phyloP scores from a whole-genome alignment of 2,888 invertebrate genomes.

The Pinctada fucata region DNA sequence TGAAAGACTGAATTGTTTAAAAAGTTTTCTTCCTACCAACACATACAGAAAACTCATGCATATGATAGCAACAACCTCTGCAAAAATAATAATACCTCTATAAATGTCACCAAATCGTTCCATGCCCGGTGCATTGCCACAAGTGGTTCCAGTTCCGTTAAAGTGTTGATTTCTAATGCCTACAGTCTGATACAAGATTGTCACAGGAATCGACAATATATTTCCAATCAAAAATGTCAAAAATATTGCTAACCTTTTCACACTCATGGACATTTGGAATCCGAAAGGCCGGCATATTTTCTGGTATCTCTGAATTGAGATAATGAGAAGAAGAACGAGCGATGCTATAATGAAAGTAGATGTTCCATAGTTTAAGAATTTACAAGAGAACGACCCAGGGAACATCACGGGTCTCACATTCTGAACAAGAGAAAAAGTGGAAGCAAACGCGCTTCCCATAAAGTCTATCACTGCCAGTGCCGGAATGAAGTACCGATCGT shows the following conservation, averaged over 20 bases:
- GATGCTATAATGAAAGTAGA: slow-evolving; percentile 19
- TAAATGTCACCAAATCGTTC: slow-evolving; percentile 10
- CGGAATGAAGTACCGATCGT: slow-evolving; percentile 26
- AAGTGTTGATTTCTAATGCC: background rate
- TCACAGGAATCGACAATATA: slow-evolving; percentile 12
- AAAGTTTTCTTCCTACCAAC: slow-evolving; percentile 16
- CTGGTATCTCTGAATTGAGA: slow-evolving; percentile 24
- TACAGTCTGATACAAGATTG: slow-evolving; percentile 3
- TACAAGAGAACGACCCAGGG: slow-evolving; percentile 12
- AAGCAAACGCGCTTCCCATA: slow-evolving; percentile 10
- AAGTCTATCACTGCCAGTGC: slow-evolving; percentile 22
- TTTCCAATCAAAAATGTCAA: slow-evolving; percentile 2
- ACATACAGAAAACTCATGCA: slow-evolving; percentile 16
- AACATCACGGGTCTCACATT: slow-evolving; percentile 21
- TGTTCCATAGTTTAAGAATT: slow-evolving; percentile 16
- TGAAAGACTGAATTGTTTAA: slow-evolving; percentile 16
- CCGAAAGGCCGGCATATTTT: slow-evolving; percentile 26
- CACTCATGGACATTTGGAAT: slow-evolving; percentile 17
- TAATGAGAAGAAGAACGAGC: slow-evolving; percentile 10
- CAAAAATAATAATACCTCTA: slow-evolving; percentile 13
- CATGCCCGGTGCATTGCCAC: slow-evolving; percentile 11
- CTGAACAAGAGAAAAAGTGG: slow-evolving; percentile 8
- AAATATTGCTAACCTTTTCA: slow-evolving; percentile 4
- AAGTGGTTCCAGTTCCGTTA: slow-evolving; percentile 5
- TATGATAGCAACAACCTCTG: slow-evolving; percentile 13